Evolutionary conservation across 2,888 invertebrate genomes (phyloP), one percentile per base, ranked within the genome.

Genomic region (Rhingia rostrata): DNA sequence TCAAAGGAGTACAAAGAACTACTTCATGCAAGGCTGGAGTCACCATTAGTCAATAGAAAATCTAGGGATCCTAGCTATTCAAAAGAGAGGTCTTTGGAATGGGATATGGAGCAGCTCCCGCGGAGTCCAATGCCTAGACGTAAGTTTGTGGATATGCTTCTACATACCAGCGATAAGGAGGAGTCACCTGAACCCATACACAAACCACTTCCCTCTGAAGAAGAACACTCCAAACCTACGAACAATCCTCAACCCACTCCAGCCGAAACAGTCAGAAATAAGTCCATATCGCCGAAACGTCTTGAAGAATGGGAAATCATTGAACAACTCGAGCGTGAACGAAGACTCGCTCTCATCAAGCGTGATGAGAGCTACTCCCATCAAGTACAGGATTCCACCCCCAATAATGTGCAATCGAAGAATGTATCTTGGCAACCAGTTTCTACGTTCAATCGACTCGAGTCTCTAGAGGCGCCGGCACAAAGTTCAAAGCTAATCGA

Each of bases 91-190:
- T 83, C 83, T 0, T 37, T 89, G 4, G 89, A 89, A 63, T 89
- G 90, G 90, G 88, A 89, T 63, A 90, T 89, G 89, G 90, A 90
- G n/a, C 88, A 89, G 47, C 39, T 89, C 9, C 89, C 90, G 7
- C 87, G 79, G 22, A 90, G 89, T 58, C 90, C 90, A 9, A 89
- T 90, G 89, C 88, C 89, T 4, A 75, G 87, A 4, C 66, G 83
- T 9, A 83, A 69, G 35, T 64, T 41, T 53, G 51, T 79, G 30
- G 53, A 51, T 6, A 14, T 51, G 39, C 58, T 53, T 12, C 47
- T 54, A 0, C 66, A 73, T 47, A 32, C 33, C 4, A 67, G 51
- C n/a, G 82, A 78, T 4, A 47, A 54, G 6, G 69, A 56, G 7
- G 72, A 69, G 4, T 30, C 83, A 35, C 53, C 73, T 1, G 51